Base-by-base conservation (phyloP, 23 tunicate genomes). In the Ascidia mentula region DNA sequence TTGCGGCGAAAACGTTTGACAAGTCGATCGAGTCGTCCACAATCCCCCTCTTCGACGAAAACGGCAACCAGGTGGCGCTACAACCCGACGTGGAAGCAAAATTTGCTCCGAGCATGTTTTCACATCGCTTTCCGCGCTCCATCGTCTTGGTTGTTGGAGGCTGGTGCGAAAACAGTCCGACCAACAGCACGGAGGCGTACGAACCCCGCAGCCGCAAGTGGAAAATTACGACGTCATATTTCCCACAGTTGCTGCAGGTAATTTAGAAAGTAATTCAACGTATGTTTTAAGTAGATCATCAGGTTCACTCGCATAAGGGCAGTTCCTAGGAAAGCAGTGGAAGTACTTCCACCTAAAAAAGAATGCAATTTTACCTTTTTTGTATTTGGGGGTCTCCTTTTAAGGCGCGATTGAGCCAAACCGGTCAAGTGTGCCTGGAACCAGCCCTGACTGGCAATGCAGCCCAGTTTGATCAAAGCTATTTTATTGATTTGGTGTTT, bases 121-220 rank as follows among this genome's bases (percentile, higher is more conserved):
- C 75, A 72, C 53, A 75, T 7, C 85, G 97, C 0, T 72, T 69
- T 33, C 88, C 92, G 32, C 88, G 84, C 31, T 78, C 78, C 65
- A n/a, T 92, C 0, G 74, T 92, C 18, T 65, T 92, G 0, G 97
- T 92, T 0, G 92, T 92, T 12, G 97, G 97, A 3, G 97, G 97
- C 31, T 92, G 97, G 97, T 80, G 97, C 70, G 88, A 78, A 20
- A 82, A 87, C 35, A 78, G 94, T 69, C 97, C 97, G 24, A 88
- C 97, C 1, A 69, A 84, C 20, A 77, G 85, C 12, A 69, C 80
- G 8, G 97, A 92, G 45, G 40, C 84, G 31, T 87, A 82, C 69
- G 85, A 92, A 18, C 92, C 92, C 3, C 72, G 73, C 37, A 82
- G 77, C 31, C 79, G 69, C 35, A 82, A 38, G 31, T 92, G 97